Evolutionary conservation across 2,797 vertebrate species (phyloP), one percentile per base, ranked within the genome.

Genomic region (Phrynocephalus vlangalii): DNA sequence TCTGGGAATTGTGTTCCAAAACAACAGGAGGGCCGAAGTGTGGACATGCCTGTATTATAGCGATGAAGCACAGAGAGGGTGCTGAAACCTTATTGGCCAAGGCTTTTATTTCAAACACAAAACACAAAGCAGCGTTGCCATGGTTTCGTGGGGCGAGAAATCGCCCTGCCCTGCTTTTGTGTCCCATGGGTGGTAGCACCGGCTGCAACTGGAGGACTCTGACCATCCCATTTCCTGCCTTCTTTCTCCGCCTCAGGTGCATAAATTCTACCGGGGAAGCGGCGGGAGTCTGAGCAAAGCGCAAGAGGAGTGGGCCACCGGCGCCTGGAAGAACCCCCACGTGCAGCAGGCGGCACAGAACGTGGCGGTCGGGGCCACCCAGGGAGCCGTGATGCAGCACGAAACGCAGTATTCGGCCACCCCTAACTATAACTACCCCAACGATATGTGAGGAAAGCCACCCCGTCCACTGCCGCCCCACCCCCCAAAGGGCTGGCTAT

Each of bases 321-420:
- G 99, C 0, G 98, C 99, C 0, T 99, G 99, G 99, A 99, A 99
- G 96, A 99, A 98, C 91, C 99, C 99, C 0, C 98, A 99, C 0
- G 98, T 99, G 16, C 99, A 99, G 94, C 97, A 98, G 85, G 98
- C 98, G 0, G 98, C 98, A 0, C 98, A 99, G 95, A 98, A 97
- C 20, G 98, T 98, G 0, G 98, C 98, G 13, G 96, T 98, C 94
- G 98, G 98, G 11, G 98, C 98, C 0, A 98, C 98, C 0, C 90
- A 98, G 10, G 98, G 98, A 2, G 97, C 97, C 90, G 96, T 98
- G 98, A 96, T 96, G 97, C 97, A 96, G 26, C 97, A 96, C 0
- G 96, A 97, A 89, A 97, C 97, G 0, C 98, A 98, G 91, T 98
- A 98, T 92, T 97, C 98, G 0, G 97, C 98, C 85, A 98, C 99